Evolutionary conservation across 2,797 vertebrate species (phyloP).

Genomic region (Poeciliopsis gracilis): DNA sequence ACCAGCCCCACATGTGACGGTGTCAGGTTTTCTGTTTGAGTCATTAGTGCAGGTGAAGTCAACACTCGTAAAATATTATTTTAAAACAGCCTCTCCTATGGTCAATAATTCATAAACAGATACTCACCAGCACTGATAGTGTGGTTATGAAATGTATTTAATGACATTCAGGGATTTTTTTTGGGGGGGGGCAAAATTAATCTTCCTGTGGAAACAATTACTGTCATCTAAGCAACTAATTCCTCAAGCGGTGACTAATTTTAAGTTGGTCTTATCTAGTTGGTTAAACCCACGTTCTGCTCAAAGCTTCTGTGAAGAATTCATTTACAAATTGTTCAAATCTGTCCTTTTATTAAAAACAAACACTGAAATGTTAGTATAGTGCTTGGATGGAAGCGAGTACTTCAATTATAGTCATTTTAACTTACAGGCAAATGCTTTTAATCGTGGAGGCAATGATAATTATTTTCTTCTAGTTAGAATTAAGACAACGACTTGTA

Average conservation of each 20-base stretch:
- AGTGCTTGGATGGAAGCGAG: neutral
- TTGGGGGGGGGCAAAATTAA: neutral
- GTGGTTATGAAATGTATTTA: neutral
- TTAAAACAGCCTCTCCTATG: neutral
- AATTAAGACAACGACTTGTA: neutral
- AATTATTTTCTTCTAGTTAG: neutral
- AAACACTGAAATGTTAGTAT: neutral
- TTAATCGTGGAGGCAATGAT: neutral
- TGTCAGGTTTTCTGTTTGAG: slow-evolving; percentile 3
- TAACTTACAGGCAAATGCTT: neutral
- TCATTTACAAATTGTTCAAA: neutral
- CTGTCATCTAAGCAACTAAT: neutral
- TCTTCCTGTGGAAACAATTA: neutral
- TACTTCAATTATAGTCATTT: neutral
- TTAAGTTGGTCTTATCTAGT: neutral
- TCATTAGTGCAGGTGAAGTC: neutral
- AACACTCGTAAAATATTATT: neutral
- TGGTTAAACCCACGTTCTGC: neutral
- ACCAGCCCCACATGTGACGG: neutral
- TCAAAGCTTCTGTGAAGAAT: neutral
- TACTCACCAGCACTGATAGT: neutral
- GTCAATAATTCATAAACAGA: neutral
- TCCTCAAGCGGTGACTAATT: neutral
- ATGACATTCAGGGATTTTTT: neutral
- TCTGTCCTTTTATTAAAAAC: neutral